A percentile compares a stretch with the other conserved stretches of the same genome.
phyloP scores from a whole-genome alignment of 2,888 invertebrate genomes.

The Rhodophaea formosa region DNA sequence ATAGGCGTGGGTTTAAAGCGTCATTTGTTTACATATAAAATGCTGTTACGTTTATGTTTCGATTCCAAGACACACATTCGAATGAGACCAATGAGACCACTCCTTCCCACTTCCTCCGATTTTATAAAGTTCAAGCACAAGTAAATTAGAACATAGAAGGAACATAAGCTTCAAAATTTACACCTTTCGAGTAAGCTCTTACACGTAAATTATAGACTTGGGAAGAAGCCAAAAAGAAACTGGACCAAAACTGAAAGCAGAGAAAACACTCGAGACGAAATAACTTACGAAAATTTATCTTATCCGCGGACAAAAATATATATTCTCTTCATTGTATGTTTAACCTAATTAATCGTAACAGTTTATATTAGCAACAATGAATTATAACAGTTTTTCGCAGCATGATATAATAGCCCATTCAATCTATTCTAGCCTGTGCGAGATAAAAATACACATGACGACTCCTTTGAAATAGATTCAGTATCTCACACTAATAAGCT shows the following conservation, averaged over 20 bases:
- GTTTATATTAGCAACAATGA: constrained; percentile 7
- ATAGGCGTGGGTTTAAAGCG: constrained; percentile 52
- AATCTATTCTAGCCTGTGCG: constrained; percentile 28
- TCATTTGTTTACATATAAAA: constrained; percentile 50
- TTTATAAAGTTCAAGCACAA: neutral
- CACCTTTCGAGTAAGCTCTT: neutral
- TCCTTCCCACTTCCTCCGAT: neutral
- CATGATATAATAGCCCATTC: constrained; percentile 33
- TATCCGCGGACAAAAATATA: constrained; percentile 39
- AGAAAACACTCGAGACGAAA: constrained; percentile 31
- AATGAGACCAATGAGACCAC: constrained; percentile 1
- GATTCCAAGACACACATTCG: neutral
- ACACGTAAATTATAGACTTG: constrained; percentile 40
- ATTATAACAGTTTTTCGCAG: constrained; percentile 24
- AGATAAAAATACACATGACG: constrained; percentile 22
- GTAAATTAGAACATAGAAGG: neutral
- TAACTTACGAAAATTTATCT: constrained; percentile 28
- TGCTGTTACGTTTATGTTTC: constrained; percentile 25
- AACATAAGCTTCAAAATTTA: neutral
- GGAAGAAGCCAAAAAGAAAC: constrained; percentile 58
- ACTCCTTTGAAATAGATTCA: constrained; percentile 16
- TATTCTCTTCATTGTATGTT: neutral
- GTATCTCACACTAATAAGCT: neutral
- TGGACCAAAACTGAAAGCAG: constrained; percentile 31
- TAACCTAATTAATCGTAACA: constrained; percentile 11